Conservation (phyloP, 2,113 vertebrate genomes). For the Thamnophis sirtalis region DNA sequence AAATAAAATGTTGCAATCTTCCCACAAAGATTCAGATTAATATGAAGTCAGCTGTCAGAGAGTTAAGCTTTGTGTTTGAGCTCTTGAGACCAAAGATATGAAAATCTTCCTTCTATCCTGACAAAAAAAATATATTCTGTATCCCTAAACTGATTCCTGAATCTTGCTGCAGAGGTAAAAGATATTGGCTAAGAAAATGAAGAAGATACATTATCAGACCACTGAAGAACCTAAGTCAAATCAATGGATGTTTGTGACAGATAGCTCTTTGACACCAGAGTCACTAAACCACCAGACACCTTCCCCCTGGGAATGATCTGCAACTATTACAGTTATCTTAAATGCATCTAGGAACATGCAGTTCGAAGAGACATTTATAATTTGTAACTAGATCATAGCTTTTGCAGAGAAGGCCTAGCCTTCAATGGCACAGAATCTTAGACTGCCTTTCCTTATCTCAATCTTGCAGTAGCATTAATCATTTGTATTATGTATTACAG, state of each 20-base stretch:
- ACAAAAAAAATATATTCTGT: slow-evolving; percentile 42
- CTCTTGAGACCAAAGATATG: slow-evolving; percentile 56
- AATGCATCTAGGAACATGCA: slow-evolving; percentile 69
- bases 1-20: slow-evolving; percentile 46
- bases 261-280: slow-evolving; percentile 74
- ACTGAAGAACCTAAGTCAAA: slow-evolving; percentile 67
- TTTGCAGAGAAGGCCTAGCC: slow-evolving; percentile 75
- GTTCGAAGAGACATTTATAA: slow-evolving; percentile 68
- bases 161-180: slow-evolving; percentile 61
- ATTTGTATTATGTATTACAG: slow-evolving; percentile 65
- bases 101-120: slow-evolving; percentile 54
- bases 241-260: slow-evolving; percentile 76
- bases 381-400: slow-evolving; percentile 80
- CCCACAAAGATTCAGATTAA: slow-evolving; percentile 49
- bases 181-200: slow-evolving; percentile 57
- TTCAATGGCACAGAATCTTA: slow-evolving; percentile 75
- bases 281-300: slow-evolving; percentile 71
- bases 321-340: slow-evolving; percentile 71
- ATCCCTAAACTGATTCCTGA: not conserved
- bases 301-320: slow-evolving; percentile 73
- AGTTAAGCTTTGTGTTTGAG: slow-evolving; percentile 53
- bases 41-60: slow-evolving; percentile 56
- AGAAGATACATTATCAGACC: slow-evolving; percentile 53
- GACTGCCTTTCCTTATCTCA: slow-evolving; percentile 76
- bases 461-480: slow-evolving; percentile 62